Percentiles rank a stretch among this genome's conserved stretches.
Conservation (phyloP, 2,797 vertebrate genomes). For the Neosilurus mollespiculum region DNA sequence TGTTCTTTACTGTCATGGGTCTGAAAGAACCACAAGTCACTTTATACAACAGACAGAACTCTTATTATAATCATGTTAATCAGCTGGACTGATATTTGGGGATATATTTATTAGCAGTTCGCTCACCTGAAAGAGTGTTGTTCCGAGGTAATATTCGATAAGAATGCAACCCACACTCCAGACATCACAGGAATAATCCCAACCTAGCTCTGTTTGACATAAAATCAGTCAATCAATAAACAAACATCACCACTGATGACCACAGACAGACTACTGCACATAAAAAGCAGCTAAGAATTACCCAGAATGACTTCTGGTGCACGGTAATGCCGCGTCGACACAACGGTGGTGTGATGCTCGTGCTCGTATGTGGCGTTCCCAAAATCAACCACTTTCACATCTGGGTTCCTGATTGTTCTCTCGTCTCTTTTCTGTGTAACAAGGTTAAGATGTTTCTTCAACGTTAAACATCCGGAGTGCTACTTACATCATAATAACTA, state of each 20-base stretch:
- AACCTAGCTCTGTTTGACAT: slow-evolving; percentile 76
- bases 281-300: slow-evolving; percentile 55
- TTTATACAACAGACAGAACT: not conserved
- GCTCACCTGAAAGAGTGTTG: slow-evolving; percentile 81
- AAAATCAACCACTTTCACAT: slow-evolving; percentile 95
- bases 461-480: not conserved
- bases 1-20: slow-evolving; percentile 87
- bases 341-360: slow-evolving; percentile 87
- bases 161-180: slow-evolving; percentile 88
- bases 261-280: not conserved
- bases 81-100: no score
- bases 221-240: slow-evolving; percentile 37
- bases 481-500: not conserved
- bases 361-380: slow-evolving; percentile 92
- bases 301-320: slow-evolving; percentile 95
- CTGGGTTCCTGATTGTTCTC: slow-evolving; percentile 78
- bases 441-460: not conserved
- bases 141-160: slow-evolving; percentile 84
- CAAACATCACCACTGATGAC: not conserved
- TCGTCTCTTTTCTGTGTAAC: slow-evolving; percentile 76
- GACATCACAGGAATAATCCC: slow-evolving; percentile 85
- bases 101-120: not conserved
- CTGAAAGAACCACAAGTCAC: slow-evolving; percentile 60
- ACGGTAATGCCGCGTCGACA: slow-evolving; percentile 92
- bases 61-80: not conserved